Evolutionary conservation across 2,797 vertebrate species (phyloP), one percentile per base, ranked within the genome.

Genomic region (Orientallactaga sibirica): DNA sequence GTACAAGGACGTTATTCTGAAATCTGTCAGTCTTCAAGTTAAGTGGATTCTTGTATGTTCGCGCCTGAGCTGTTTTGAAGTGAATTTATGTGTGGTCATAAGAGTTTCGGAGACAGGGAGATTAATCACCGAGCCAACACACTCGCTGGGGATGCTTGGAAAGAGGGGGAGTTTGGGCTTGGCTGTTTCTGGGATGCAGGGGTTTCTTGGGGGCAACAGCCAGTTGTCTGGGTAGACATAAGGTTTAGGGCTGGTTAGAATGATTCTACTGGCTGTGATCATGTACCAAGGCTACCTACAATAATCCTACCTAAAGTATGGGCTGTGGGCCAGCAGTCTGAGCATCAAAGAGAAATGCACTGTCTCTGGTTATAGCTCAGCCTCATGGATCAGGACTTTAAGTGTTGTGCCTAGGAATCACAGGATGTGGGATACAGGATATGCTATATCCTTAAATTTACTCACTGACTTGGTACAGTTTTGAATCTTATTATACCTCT

Each of bases 11-110:
- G 79, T 92, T 83, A 70, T 70, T 91, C 71, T 91, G 80, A 74
- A 80, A 41, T 90, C 88, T 94, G 96, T 94, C 96, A 75, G 64
- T 62, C 76, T 94, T 93, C 71, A 0, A 66, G 73, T 83, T 94
- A 95, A 96, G 64, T 92, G 71, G 85, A 97, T 96, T 97, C 86
- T 89, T 97, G 61, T 67, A 11, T 92, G 88, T 89, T 94, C 16
- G 2, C 93, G 25, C 74, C 67, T 95, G 92, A 68, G 77, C 76
- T 92, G 96, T 77, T 95, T 96, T 91, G 33, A 94, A 97, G 94
- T 88, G 86, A 96, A 95, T 9, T 96, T 96, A 90, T 91, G 88
- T 91, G 90, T 93, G 91, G 84, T 91, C 37, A 1, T 85, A 88
- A 87, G 88, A 91, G 43, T 75, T 92, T 91, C n/a, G 24, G 74